Percentiles rank a stretch among this genome's conserved stretches.
Evolutionary conservation across 2,797 vertebrate species (phyloP).

Genomic region (Halcyon badia): DNA sequence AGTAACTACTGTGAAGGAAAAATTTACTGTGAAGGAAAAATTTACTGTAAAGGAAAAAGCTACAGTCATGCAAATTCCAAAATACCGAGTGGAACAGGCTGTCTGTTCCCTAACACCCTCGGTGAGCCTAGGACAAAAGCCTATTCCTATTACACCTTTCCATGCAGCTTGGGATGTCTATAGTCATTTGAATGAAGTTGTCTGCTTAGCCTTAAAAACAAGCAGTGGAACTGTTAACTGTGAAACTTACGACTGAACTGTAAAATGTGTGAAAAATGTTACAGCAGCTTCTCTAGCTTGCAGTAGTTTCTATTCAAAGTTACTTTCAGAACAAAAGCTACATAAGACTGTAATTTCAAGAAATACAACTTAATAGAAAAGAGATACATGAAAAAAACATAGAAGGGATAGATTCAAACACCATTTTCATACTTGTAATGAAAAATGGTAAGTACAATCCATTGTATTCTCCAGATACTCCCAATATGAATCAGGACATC

Average conservation of each 20-base stretch:
- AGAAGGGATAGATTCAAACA: background rate
- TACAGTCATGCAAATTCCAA: constrained; percentile 66
- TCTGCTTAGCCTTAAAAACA: constrained; percentile 14
- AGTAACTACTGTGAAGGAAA: constrained; percentile 61
- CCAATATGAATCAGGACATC: constrained; percentile 22
- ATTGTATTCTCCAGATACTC: background rate
- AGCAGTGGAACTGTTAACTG: background rate
- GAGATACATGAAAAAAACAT: background rate
- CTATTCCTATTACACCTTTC: background rate
- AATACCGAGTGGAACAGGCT: constrained; percentile 52
- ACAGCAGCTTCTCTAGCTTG: background rate
- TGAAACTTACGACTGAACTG: background rate
- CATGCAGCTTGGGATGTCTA: background rate
- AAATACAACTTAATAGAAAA: background rate
- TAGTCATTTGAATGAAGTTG: constrained; percentile 10
- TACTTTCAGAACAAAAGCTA: constrained; percentile 43
- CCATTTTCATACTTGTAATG: background rate
- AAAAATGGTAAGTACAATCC: constrained; percentile 17
- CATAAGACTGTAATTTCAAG: constrained; percentile 42
- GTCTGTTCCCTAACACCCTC: background rate
- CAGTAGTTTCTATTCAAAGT: constrained; percentile 19
- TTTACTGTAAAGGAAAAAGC: constrained; percentile 45
- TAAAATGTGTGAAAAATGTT: background rate
- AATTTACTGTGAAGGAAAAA: constrained; percentile 55
- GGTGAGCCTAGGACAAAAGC: background rate